These are phyloP conservation scores for Mirza zaza DNA, from an alignment of 2,113 vertebrate genomes.

Conservation along the genomic window DNA sequence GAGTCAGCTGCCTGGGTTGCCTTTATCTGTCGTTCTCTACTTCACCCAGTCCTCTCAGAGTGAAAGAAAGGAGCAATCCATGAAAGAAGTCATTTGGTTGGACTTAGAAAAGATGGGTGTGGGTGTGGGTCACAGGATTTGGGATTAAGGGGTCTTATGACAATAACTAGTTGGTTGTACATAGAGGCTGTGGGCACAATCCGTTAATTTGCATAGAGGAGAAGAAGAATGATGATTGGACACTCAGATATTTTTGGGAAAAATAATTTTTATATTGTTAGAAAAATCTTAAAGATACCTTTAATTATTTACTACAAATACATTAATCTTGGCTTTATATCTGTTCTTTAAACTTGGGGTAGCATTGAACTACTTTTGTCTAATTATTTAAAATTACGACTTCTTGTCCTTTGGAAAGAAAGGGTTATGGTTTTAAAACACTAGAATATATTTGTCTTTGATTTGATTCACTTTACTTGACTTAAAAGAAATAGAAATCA, in stretches of 20 bases:
- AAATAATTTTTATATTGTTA: neutral
- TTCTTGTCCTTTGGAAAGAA: neutral
- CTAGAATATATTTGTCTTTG: neutral
- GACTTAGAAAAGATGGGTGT: neutral
- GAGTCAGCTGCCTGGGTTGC: neutral
- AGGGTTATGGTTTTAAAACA: neutral
- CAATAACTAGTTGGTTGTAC: neutral
- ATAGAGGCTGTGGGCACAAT: neutral
- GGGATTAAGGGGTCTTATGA: neutral
- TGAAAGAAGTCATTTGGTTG: neutral
- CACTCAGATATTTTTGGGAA: neutral
- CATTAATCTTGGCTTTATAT: neutral
- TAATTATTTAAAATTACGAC: conserved; percentile 23
- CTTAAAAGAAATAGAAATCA: conserved; percentile 49
- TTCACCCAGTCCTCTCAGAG: neutral
- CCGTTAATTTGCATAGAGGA: neutral
- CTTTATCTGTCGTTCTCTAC: neutral
- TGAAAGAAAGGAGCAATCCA: neutral
- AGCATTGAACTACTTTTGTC: neutral
- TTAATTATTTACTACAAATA: neutral
- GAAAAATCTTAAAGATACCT: neutral
- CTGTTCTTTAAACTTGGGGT: conserved; percentile 9
- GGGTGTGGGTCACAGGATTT: neutral
- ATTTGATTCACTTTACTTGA: conserved; percentile 44
- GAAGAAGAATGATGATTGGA: neutral